These are phyloP conservation scores for Lanistes nyassanus DNA, from an alignment of 1,140 invertebrate genomes.

Conservation along the genomic window DNA sequence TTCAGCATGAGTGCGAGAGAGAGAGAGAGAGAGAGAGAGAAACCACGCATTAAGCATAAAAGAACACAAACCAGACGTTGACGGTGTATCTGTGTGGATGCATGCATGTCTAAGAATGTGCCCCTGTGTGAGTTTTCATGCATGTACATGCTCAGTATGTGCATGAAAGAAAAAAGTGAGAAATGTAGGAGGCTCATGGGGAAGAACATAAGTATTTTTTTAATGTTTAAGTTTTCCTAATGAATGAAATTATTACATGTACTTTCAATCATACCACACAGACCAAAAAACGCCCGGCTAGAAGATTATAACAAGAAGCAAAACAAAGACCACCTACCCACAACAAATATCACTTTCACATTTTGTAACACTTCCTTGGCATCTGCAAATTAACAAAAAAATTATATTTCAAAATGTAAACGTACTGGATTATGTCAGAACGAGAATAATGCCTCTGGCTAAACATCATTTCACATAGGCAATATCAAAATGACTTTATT, in stretches of 20 bases:
- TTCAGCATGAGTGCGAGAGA: background rate
- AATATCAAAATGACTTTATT: no score
- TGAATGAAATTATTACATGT: background rate
- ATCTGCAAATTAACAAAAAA: background rate
- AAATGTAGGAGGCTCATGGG: no score
- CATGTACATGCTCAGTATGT: background rate
- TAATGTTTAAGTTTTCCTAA: background rate
- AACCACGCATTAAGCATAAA: background rate
- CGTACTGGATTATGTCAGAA: no score
- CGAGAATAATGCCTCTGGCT: no score
- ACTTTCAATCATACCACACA: background rate
- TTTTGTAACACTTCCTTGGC: conserved; percentile 4
- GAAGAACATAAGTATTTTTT: no score
- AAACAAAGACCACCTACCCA: conserved; percentile 24
- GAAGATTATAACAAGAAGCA: background rate
- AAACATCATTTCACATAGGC: no score
- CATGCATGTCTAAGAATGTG: conserved; percentile 2
- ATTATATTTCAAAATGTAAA: background rate
- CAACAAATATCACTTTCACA: conserved; percentile 33
- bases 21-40: background rate
- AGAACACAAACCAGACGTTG: background rate
- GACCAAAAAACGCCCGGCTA: background rate
- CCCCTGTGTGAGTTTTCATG: background rate
- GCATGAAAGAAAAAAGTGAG: no score
- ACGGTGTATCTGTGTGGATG: conserved; percentile 10